These are phyloP conservation scores for Loxodonta africana DNA, from an alignment of 2,113 vertebrate genomes.

Conservation along the genomic window DNA sequence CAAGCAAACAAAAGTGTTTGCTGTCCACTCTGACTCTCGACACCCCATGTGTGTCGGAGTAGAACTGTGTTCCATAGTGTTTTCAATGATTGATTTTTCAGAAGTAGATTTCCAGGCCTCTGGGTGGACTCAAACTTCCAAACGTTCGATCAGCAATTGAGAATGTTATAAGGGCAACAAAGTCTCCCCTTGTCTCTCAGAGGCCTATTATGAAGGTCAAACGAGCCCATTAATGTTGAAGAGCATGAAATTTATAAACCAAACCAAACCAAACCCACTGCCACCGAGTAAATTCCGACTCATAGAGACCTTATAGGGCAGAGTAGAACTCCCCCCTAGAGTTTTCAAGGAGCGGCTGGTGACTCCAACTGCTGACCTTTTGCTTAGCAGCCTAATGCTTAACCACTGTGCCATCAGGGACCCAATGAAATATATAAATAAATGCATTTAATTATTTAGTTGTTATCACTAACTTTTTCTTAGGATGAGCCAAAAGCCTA, in stretches of 20 bases:
- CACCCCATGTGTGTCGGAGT: background rate
- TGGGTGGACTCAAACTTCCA: background rate
- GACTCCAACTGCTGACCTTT: no score
- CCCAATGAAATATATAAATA: background rate
- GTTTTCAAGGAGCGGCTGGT: no score
- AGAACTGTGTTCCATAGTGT: background rate
- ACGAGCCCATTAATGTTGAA: background rate
- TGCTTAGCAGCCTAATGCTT: no score
- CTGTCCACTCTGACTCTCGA: background rate
- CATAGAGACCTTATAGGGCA: no score
- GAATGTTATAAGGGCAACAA: background rate
- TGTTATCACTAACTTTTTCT: background rate
- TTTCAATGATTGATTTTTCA: background rate
- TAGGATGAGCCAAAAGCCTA: background rate
- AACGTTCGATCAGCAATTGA: background rate
- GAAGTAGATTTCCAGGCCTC: background rate
- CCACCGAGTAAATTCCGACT: no score
- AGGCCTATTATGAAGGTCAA: slow-evolving; percentile 16
- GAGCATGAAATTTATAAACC: background rate
- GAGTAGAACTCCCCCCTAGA: no score
- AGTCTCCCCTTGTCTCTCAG: background rate
- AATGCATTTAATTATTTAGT: slow-evolving; percentile 2
- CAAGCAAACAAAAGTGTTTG: background rate
- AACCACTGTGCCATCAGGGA: no score
- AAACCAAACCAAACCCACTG: no score